phyloP scores from a whole-genome alignment of 1,140 invertebrate species.

The Archegozetes longisetosus region DNA sequence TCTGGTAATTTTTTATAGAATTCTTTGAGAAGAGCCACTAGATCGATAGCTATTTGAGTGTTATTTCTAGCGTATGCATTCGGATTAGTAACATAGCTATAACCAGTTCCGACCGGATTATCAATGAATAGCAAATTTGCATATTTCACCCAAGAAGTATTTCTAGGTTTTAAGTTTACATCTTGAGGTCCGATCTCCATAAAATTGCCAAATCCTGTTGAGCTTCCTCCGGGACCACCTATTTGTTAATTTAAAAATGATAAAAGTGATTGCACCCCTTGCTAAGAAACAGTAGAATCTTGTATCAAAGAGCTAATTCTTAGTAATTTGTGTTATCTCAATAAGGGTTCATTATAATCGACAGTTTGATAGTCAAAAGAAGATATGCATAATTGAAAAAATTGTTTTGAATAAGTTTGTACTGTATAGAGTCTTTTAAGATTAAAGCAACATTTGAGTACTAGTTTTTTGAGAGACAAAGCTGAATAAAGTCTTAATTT shows the following conservation, averaged over 20 bases:
- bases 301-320: too few relatives aligned
- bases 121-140: slow-evolving; percentile 70
- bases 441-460: too few relatives aligned
- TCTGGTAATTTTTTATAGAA: slow-evolving; percentile 45
- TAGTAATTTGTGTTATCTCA: too few relatives aligned
- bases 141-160: slow-evolving; percentile 49
- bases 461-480: too few relatives aligned
- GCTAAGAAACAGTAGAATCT: too few relatives aligned
- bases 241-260: slow-evolving; percentile 16
- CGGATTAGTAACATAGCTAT: slow-evolving; percentile 52
- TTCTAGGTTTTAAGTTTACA: slow-evolving; percentile 42
- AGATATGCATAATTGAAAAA: too few relatives aligned
- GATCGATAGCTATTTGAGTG: slow-evolving; percentile 54
- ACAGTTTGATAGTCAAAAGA: too few relatives aligned
- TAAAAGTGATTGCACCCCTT: too few relatives aligned
- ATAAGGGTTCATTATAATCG: too few relatives aligned
- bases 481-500: too few relatives aligned
- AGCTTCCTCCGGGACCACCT: slow-evolving; percentile 46
- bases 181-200: slow-evolving; percentile 54
- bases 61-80: slow-evolving; percentile 44
- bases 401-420: too few relatives aligned
- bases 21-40: slow-evolving; percentile 47
- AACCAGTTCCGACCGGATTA: slow-evolving; percentile 75
- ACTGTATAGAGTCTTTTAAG: too few relatives aligned
- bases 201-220: slow-evolving; percentile 60